Base-by-base conservation (phyloP, 2,113 vertebrate species). In the Protomyctophum bolini region DNA sequence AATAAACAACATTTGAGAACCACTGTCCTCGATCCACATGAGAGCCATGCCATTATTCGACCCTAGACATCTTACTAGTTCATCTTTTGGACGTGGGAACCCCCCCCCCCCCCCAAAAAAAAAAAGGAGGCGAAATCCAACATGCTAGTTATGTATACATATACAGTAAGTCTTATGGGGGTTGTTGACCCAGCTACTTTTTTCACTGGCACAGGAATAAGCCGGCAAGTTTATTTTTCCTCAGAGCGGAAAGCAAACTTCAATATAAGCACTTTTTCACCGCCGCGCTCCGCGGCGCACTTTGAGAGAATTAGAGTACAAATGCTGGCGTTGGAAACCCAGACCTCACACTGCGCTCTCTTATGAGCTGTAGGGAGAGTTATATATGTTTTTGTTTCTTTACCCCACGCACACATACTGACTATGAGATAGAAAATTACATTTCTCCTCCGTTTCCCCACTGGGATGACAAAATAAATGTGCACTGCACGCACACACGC, bases 261-360 rank as follows among this genome's bases (percentile, higher is more conserved):
- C 57, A 73, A 82, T 80, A 80, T 78, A 70, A 80, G 57, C 52
- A 57, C 58, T 63, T 79, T 79, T 68, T 67, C 48, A 56, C 48
- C 66, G 41, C 47, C 77, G 72, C 54, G 71, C 73, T 75, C 7
- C 48, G 48, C 75, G 78, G 80, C 73, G 80, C 73, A 73, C 73
- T 72, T 70, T 62, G 57, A 78, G 72, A 71, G 70, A 78, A 84
- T 81, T 79, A 79, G 63, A 88, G 66, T 41, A 83, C 77, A 83
- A 80, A 86, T 79, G 73, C 70, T 81, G 83, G 73, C 74, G 46
- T 60, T 75, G 73, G 58, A 75, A 76, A 70, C 51, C 51, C 10
- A 73, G 75, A 78, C 77, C 66, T 78, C 63, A 63, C 68, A 68
- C 69, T 81, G 60, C 2, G 33, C 59, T 78, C 70, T 81, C 58